Evolutionary conservation across 1,140 invertebrate genomes (phyloP), one percentile per base, ranked within the genome.

Genomic region (Scaptodrosophila lebanonensis): DNA sequence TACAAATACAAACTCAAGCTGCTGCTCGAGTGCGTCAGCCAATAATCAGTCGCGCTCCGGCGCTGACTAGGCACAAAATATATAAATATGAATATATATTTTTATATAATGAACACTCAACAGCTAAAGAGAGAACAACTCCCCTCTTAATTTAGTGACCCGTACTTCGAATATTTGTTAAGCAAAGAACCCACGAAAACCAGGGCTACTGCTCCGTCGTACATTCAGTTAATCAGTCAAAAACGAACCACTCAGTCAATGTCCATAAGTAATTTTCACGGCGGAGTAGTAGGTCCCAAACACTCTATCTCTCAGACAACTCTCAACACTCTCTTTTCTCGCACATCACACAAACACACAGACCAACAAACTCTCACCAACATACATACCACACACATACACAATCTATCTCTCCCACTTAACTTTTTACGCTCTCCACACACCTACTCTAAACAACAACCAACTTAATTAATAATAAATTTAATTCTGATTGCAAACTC

Each of bases 401-500:
- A 54, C 30, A 64, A 17, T n/a, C 45, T 59, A 56, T 60, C 40
- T 50, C 51, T 49, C 53, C 58, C 33, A 29, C 13, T 22, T 45
- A 45, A 20, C 17, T 8, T 54, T 17, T 40, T 36, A 33, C 18
- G 22, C 27, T 40, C 16, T 22, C 12, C 53, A 30, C 39, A 25
- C 25, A 29, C 36, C 39, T 43, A 52, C 52, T 68, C 43, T 68
- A 27, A 65, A 70, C 44, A 35, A 58, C 35, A 63, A 12, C 15
- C 42, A 30, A 57, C 25, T 40, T 42, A 57, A 48, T 56, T 73
- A 66, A 51, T 59, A 64, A 73, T 73, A 52, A 63, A 84, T 70
- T 83, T 68, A 73, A 66, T 59, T 71, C 62, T 71, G 72, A 84
- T 83, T 71, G 66, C 79, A 67, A 85, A 83, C 70, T 88, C 43